Percentiles rank a stretch among this genome's conserved stretches.
Conservation (phyloP, 30 jellyfish, hydroid and myxozoan genomes). For the Aurelia sp. region DNA sequence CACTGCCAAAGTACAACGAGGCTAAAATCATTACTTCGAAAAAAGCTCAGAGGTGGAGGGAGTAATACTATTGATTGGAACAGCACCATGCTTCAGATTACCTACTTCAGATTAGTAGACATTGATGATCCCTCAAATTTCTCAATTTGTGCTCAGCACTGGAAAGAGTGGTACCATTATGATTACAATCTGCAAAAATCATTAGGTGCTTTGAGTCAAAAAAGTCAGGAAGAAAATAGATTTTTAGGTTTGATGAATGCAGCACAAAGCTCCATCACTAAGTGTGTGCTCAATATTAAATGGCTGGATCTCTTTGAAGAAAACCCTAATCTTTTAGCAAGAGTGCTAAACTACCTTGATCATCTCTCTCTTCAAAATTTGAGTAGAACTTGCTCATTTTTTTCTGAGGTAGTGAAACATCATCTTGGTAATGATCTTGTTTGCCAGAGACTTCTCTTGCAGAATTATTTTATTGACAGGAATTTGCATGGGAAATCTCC, state of each 20-base stretch:
- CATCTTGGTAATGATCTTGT: not conserved
- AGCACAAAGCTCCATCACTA: not conserved
- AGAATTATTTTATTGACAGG: not conserved
- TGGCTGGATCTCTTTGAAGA: not conserved
- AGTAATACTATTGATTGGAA: too few relatives aligned
- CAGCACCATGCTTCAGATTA: constrained; percentile 5
- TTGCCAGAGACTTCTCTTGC: not conserved
- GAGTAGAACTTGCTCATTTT: too few relatives aligned
- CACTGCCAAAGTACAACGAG: too few relatives aligned
- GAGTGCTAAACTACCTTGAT: too few relatives aligned
- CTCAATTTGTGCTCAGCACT: constrained; percentile 8
- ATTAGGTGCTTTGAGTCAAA: not conserved
- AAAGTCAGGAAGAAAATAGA: not conserved
- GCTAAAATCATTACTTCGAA: too few relatives aligned
- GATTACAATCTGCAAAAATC: not conserved
- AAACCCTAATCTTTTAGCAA: too few relatives aligned
- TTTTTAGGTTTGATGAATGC: constrained; percentile 10
- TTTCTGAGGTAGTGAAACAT: too few relatives aligned
- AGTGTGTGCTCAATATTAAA: not conserved
- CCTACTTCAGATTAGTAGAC: constrained; percentile 12
- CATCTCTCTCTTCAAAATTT: too few relatives aligned
- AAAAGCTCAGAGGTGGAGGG: too few relatives aligned
- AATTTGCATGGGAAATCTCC: constrained; percentile 16
- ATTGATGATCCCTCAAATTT: not conserved
- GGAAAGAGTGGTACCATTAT: constrained; percentile 20